These are phyloP conservation scores for Silurus lanzhouensis DNA, from an alignment of 2,797 vertebrate genomes.

Conservation along the genomic window DNA sequence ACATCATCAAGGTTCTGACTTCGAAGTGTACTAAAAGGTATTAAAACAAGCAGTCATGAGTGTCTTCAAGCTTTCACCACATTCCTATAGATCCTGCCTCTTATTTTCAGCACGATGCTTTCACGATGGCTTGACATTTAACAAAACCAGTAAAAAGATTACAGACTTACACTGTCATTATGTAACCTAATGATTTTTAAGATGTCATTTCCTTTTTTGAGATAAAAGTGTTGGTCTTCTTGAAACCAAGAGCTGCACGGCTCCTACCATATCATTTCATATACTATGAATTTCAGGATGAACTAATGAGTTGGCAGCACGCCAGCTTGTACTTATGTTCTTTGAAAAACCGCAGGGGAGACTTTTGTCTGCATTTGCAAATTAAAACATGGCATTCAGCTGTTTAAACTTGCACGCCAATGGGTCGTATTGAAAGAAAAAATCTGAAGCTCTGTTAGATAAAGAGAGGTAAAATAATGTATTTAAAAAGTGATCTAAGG, in stretches of 20 bases:
- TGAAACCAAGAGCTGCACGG: neutral
- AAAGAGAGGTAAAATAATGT: neutral
- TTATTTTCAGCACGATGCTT: neutral
- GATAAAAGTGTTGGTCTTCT: neutral
- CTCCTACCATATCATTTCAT: neutral
- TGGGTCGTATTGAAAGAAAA: neutral
- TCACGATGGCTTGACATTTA: slow-evolving; percentile 3
- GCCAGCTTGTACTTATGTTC: neutral
- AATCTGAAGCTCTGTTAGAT: neutral
- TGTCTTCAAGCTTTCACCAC: neutral
- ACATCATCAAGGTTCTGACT: neutral
- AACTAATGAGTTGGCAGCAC: neutral
- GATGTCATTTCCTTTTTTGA: neutral
- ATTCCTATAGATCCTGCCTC: neutral
- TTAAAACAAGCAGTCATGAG: neutral
- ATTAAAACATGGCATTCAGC: neutral
- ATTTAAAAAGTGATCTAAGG: neutral
- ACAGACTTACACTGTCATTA: neutral
- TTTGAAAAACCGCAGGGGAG: neutral
- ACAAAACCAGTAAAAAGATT: neutral
- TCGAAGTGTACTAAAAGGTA: neutral
- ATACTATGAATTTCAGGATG: neutral
- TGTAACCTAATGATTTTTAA: neutral
- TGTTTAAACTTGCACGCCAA: neutral
- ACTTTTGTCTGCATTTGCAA: neutral